Conservation (phyloP, 1,140 invertebrate species). For the Chionoecetes opilio region DNA sequence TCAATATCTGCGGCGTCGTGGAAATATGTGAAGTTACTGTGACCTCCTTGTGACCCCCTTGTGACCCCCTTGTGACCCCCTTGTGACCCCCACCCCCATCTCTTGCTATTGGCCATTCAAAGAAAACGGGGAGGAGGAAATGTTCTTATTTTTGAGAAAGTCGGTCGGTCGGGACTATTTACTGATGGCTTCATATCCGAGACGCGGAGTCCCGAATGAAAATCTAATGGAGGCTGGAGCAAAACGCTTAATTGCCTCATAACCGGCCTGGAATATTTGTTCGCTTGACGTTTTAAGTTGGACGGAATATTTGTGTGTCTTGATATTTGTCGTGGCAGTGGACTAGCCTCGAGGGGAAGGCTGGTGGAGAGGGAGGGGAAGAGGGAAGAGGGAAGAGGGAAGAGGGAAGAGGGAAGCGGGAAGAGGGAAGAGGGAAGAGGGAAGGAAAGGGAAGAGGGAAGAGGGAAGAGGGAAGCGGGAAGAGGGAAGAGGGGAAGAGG, state of each 20-base stretch:
- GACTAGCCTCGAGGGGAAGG: not conserved
- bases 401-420: not conserved
- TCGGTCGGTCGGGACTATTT: slow-evolving; percentile 59
- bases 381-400: not conserved
- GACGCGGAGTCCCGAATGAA: slow-evolving; percentile 53
- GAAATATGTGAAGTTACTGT: slow-evolving; percentile 77
- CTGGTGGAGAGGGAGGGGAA: not conserved
- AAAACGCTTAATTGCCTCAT: slow-evolving; percentile 77
- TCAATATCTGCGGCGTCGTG: slow-evolving; percentile 75
- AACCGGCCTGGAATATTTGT: slow-evolving; percentile 66
- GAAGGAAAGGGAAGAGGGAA: too few relatives aligned
- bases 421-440: too few relatives aligned
- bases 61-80: slow-evolving; percentile 63
- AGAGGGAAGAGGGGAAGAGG: too few relatives aligned
- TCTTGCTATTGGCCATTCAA: not conserved
- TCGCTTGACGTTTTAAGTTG: slow-evolving; percentile 36
- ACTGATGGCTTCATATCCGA: slow-evolving; percentile 67
- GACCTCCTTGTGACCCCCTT: slow-evolving; percentile 52
- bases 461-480: not conserved
- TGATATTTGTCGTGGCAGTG: slow-evolving; percentile 58
- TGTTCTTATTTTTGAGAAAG: slow-evolving; percentile 5
- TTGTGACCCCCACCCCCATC: not conserved
- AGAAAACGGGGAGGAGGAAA: slow-evolving; percentile 34
- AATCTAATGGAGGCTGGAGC: slow-evolving; percentile 56
- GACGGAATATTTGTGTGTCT: slow-evolving; percentile 59